Evolutionary conservation across 2,888 invertebrate species (phyloP), one percentile per base, ranked within the genome.

Genomic region (Hirtodrosophila histrioides): DNA sequence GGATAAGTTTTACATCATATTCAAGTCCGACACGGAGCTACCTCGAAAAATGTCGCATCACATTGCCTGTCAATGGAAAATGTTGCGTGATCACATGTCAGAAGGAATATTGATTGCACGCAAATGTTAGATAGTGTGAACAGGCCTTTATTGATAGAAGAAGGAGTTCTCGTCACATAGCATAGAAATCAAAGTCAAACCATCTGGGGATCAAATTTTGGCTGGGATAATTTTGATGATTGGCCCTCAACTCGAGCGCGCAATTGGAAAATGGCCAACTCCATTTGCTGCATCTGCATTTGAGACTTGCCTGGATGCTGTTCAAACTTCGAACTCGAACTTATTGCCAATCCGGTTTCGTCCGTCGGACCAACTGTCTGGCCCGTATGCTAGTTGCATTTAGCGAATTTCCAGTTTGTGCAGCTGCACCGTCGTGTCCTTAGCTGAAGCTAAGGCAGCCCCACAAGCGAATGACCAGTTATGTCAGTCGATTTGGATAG

Each of bases 381-480:
- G 66, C 65, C 46, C 65, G 71, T 29, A 56, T 71, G 75, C 80
- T 75, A 76, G 77, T 73, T 83, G 76, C 64, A 60, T 75, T 81
- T 81, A 56, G 69, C 68, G 82, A 75, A 72, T 87, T 82, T 85
- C 81, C 87, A 82, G 87, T 82, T 82, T 87, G 41, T 78, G 80
- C 80, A 81, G 80, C 80, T 81, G 80, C 80, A 80, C 60, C 49
- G 23, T 63, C 78, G 84, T 84, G 80, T 81, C 80, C 80, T 87
- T 81, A 84, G 77, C 67, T 65, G 68, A 67, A 61, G 43, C 48
- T 17, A 2, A 17, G 17, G 17, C 33, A 54, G 46, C 43, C 33
- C 43, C 33, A 43, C 72, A 86, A 79, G 86, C 88, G 83, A 86
- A 88, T 84, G 83, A 84, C 83, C 83, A 84, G 83, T 84, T 84